Evolutionary conservation across 2,797 vertebrate species (phyloP).

Genomic region (Gorsachius magnificus): DNA sequence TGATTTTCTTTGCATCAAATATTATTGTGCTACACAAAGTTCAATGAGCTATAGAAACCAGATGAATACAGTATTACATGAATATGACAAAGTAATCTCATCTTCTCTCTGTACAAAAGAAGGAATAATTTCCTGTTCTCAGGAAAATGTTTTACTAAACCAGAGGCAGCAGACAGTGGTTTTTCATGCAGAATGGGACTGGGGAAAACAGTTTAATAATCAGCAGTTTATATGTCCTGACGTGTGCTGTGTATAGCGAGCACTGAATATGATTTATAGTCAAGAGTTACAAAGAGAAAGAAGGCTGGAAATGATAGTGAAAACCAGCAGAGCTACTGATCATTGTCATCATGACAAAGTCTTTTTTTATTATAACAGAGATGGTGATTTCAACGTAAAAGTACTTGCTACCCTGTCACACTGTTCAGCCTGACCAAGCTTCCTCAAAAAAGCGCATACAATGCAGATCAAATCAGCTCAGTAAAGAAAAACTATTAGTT

Average conservation of each 20-base stretch:
- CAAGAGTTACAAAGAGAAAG: not conserved
- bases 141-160: not conserved
- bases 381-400: not conserved
- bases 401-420: not conserved
- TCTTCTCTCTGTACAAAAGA: not conserved
- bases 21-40: not conserved
- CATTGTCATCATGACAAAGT: not conserved
- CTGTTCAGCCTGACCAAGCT: not conserved
- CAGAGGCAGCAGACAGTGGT: not conserved
- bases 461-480: not conserved
- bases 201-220: constrained; percentile 23
- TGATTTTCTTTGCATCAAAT: constrained; percentile 3
- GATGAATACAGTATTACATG: not conserved
- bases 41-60: not conserved
- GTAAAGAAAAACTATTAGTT: not conserved
- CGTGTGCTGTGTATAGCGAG: not conserved
- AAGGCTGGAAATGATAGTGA: not conserved
- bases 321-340: not conserved
- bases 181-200: not conserved
- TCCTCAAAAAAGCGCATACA: not conserved
- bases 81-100: constrained; percentile 10
- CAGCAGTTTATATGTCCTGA: not conserved
- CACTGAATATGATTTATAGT: not conserved
- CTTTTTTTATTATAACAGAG: not conserved
- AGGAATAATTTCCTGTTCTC: constrained; percentile 28